Base-by-base conservation (phyloP, 1,140 invertebrate species). In the Aplysia californica region DNA sequence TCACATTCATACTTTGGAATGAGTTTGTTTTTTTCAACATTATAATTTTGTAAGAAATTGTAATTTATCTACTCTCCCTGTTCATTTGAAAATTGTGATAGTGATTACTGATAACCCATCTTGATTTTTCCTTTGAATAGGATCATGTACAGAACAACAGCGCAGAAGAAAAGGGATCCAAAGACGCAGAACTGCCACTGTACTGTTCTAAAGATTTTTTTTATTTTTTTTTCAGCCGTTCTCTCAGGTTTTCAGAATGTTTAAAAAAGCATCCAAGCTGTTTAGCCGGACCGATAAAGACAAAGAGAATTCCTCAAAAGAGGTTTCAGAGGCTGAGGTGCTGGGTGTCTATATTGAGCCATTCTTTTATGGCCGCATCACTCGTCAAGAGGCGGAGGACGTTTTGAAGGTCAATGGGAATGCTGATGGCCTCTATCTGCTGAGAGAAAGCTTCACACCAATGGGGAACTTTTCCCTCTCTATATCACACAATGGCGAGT, bases 291-390 rank as follows among this genome's bases (percentile, higher is more conserved):
- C 2, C 20, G 31, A 5, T 41, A 44, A 2, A 1, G 31, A 6
- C 39, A 31, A 68, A 26, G 26, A 58, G n/a, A n/a, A n/a, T n/a
- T n/a, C n/a, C n/a, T n/a, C 1, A 35, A 33, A 73, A 2, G 2
- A 38, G 18, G 55, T 61, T 50, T 55, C 39, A 73, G 58, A 59
- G 21, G 44, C 68, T 39, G 70, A 44, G 20, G 66, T 71, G 18
- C 38, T 41, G 21, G 56, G 65, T 26, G 55, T 59, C 26, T 61
- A 65, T 15, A 41, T 21, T 29, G 73, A 33, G 3, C 58, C 77
- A 10, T 91, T 89, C 77, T 91, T 89, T 79, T 91, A 89, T 82
- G 91, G 91, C 5, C 81, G 87, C 26, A 90, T 91, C 55, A 88
- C 89, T 0, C 83, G 91, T 10, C 90, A 91, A 74, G 89, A 90